phyloP scores from a whole-genome alignment of 1,140 invertebrate genomes.

The Plutomurus gul region DNA sequence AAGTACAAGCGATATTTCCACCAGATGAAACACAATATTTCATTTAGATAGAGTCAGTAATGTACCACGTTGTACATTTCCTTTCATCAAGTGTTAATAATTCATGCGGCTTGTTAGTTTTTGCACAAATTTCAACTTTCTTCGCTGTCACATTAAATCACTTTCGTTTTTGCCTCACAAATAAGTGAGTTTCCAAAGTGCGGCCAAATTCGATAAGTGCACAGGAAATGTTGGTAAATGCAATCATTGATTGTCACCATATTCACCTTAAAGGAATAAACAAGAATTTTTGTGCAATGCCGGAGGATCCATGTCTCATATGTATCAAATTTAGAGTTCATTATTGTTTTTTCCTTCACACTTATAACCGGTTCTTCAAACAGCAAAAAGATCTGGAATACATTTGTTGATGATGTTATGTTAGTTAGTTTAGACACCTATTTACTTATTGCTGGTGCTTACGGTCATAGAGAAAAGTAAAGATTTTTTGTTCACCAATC shows the following conservation, averaged over 20 bases:
- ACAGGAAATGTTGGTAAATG: not conserved
- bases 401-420: conserved; percentile 9
- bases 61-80: too few relatives aligned
- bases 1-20: too few relatives aligned
- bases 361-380: conserved; percentile 14
- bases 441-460: not conserved
- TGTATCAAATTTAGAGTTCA: conserved; percentile 28
- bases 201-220: not conserved
- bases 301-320: not conserved
- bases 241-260: not conserved
- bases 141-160: too few relatives aligned
- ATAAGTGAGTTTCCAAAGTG: too few relatives aligned
- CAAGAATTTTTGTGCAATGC: not conserved
- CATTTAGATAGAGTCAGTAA: too few relatives aligned
- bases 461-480: not conserved
- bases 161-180: too few relatives aligned
- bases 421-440: not conserved
- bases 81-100: too few relatives aligned
- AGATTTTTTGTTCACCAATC: not conserved
- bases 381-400: conserved; percentile 18
- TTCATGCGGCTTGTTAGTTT: too few relatives aligned
- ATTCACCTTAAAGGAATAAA: not conserved
- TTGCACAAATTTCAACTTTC: too few relatives aligned
- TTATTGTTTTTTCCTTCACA: conserved; percentile 14
- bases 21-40: too few relatives aligned